A percentile compares a stretch with the other conserved stretches of the same genome.
Evolutionary conservation across 1,140 invertebrate genomes (phyloP).

Genomic region (Nomia melanderi): DNA sequence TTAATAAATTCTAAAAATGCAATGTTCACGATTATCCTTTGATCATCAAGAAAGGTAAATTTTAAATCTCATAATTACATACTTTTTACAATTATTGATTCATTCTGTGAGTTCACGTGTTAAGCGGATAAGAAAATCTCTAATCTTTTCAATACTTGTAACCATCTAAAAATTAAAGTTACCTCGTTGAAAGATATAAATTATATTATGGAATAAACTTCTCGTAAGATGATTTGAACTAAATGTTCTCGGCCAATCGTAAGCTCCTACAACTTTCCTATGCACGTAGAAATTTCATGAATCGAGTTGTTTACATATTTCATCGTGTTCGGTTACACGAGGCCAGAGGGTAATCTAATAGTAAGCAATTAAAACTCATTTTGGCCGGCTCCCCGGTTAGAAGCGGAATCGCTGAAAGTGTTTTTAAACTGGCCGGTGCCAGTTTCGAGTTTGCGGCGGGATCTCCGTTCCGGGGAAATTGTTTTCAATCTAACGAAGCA

Average conservation of each 20-base stretch:
- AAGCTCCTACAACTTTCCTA: not conserved
- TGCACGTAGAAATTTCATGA: not conserved
- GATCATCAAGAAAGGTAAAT: too few relatives aligned
- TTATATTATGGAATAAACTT: too few relatives aligned
- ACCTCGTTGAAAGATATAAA: too few relatives aligned
- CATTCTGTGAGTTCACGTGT: too few relatives aligned
- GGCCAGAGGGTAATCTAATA: not conserved
- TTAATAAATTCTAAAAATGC: too few relatives aligned
- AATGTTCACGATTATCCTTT: too few relatives aligned
- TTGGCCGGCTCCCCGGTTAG: not conserved
- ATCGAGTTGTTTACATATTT: not conserved
- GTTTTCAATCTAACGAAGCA: constrained; percentile 74
- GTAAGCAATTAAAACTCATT: not conserved
- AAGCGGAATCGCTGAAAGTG: not conserved
- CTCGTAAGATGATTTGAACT: too few relatives aligned
- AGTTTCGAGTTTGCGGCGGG: constrained; percentile 32
- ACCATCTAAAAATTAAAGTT: too few relatives aligned
- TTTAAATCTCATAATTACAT: too few relatives aligned
- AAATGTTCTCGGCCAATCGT: not conserved
- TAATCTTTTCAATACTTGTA: too few relatives aligned
- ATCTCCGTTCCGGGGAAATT: constrained; percentile 63
- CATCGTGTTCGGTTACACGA: not conserved
- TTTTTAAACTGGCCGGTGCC: constrained; percentile 37
- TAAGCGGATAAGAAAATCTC: too few relatives aligned
- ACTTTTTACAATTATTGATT: too few relatives aligned